Percentiles rank a stretch among this genome's conserved stretches.
These are phyloP conservation scores for Micronycteris hirsuta DNA, from an alignment of 2,113 vertebrate genomes.

Conservation along the genomic window DNA sequence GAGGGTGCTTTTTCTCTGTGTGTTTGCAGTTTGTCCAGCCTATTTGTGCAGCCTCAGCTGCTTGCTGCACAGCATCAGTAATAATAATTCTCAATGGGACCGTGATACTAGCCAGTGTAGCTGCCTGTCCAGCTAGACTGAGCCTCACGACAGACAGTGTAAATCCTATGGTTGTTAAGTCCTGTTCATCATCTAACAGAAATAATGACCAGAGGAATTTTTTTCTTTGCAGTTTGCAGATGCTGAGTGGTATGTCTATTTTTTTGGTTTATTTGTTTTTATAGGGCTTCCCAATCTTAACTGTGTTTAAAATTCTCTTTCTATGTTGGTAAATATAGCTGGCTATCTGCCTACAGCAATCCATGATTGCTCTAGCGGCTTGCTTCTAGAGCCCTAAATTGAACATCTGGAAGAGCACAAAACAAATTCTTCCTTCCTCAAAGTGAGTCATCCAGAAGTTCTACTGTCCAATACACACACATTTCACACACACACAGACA, in stretches of 20 bases:
- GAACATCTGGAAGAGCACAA: conserved; percentile 75
- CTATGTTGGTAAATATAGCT: conserved; percentile 59
- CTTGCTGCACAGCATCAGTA: conserved; percentile 67
- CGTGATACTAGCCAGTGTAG: conserved; percentile 69
- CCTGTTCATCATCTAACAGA: background rate
- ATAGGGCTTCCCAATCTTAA: conserved; percentile 62
- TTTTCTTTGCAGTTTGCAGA: conserved; percentile 51
- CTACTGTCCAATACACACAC: conserved; percentile 9
- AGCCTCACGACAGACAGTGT: conserved; percentile 51
- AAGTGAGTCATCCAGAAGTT: conserved; percentile 56
- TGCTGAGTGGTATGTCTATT: background rate
- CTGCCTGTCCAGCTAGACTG: conserved; percentile 61
- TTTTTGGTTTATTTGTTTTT: background rate
- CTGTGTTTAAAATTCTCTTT: conserved; percentile 63
- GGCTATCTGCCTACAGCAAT: conserved; percentile 69
- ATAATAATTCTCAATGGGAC: conserved; percentile 67
- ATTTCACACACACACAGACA: background rate
- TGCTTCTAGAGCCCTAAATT: conserved; percentile 67
- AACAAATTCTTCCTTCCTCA: conserved; percentile 74
- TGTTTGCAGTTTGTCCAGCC: conserved; percentile 66
- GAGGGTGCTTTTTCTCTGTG: background rate
- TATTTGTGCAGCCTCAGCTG: conserved; percentile 75
- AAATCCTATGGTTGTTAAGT: background rate
- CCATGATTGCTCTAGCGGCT: conserved; percentile 72
- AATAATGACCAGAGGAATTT: background rate